Percentiles rank a stretch among this genome's conserved stretches.
phyloP scores from a whole-genome alignment of 2,113 vertebrate genomes.

The Grallaria varia region DNA sequence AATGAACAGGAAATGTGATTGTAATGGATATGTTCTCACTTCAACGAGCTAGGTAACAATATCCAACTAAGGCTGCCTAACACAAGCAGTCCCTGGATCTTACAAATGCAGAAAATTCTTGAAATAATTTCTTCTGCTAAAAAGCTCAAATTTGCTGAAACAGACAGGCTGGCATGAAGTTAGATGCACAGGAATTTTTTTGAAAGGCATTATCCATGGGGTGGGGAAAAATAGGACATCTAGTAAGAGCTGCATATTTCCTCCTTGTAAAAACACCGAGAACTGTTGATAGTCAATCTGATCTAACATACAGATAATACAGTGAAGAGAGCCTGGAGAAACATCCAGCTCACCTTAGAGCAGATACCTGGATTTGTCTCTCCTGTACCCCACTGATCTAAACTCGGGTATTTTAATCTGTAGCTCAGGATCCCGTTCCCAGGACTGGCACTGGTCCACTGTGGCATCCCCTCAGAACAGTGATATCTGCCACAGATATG shows the following conservation, averaged over 20 bases:
- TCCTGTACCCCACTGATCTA: not conserved
- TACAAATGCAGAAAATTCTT: not conserved
- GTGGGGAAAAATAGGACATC: not conserved
- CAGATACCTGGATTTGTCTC: not conserved
- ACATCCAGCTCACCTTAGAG: not conserved
- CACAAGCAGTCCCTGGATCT: not conserved
- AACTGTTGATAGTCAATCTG: too few relatives aligned
- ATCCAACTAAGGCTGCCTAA: not conserved
- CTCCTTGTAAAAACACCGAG: not conserved
- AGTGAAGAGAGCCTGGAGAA: not conserved
- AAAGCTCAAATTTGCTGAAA: not conserved
- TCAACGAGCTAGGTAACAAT: not conserved
- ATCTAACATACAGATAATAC: not conserved
- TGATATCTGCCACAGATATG: fast-evolving
- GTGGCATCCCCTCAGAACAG: not conserved
- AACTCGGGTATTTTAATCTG: not conserved
- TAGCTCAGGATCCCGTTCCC: not conserved
- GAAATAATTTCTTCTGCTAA: not conserved
- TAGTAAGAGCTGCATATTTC: not conserved
- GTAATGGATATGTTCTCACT: constrained; percentile 16
- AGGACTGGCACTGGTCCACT: fast-evolving
- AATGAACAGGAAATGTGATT: constrained; percentile 32
- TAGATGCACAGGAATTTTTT: not conserved
- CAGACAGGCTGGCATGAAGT: not conserved
- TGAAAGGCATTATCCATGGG: not conserved